phyloP scores from a whole-genome alignment of 2,888 invertebrate genomes.

The Eucera pruinosa region DNA sequence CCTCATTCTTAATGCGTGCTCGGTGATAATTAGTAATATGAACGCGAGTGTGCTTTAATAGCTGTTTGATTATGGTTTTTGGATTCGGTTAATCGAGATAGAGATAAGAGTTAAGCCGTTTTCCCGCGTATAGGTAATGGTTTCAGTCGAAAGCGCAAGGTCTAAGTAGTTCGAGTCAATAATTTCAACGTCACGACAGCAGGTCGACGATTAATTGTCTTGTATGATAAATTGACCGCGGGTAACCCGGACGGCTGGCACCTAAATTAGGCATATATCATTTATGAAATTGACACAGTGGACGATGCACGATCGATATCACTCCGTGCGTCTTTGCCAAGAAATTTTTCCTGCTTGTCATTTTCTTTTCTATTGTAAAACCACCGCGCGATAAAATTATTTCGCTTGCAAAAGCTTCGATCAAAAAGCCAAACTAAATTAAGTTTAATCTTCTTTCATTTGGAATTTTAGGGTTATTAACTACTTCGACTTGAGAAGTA shows the following conservation, averaged over 20 bases:
- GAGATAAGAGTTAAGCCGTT: not conserved
- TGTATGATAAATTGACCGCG: conserved; percentile 57
- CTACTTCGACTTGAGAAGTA: no score
- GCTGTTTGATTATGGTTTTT: not conserved
- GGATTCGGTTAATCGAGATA: not conserved
- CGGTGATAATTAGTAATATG: not conserved
- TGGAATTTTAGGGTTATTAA: no score
- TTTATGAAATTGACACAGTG: conserved; percentile 62
- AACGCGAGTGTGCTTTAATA: not conserved
- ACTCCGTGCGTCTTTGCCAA: conserved; percentile 23
- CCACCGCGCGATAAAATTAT: not conserved
- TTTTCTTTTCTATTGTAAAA: not conserved
- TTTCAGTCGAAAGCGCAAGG: not conserved
- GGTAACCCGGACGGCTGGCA: conserved; percentile 49
- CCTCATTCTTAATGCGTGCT: not conserved
- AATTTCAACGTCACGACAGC: conserved; percentile 47
- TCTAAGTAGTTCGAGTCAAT: conserved; percentile 62
- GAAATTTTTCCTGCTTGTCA: conserved; percentile 6
- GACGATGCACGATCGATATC: conserved; percentile 52
- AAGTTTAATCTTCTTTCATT: no score
- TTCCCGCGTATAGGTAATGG: no score
- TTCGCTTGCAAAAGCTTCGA: no score
- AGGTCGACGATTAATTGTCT: conserved; percentile 59
- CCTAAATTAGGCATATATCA: conserved; percentile 61
- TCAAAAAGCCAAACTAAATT: no score